phyloP scores from a whole-genome alignment of 2,888 invertebrate species.

The Andrena minutula region DNA sequence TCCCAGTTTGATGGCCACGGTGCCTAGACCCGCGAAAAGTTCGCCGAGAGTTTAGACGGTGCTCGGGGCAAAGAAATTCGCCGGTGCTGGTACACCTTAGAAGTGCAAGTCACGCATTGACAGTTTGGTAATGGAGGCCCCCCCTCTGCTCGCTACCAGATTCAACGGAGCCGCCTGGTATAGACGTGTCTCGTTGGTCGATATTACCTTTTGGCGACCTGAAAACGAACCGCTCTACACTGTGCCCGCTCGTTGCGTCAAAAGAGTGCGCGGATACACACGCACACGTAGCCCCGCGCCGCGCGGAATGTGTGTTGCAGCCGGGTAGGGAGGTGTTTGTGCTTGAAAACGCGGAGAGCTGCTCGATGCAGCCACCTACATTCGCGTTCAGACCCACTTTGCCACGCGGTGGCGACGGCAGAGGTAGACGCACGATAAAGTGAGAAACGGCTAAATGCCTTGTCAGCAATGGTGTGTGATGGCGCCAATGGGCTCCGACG shows the following conservation, averaged over 20 bases:
- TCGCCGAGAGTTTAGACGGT: slow-evolving; percentile 20
- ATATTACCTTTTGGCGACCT: slow-evolving; percentile 72
- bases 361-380: slow-evolving; percentile 60
- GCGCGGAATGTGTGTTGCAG: slow-evolving; percentile 1
- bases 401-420: slow-evolving; percentile 50
- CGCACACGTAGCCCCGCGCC: neutral
- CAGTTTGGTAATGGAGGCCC: slow-evolving; percentile 72
- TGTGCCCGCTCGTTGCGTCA: slow-evolving; percentile 39
- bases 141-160: slow-evolving; percentile 52
- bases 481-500: slow-evolving; percentile 56
- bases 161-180: slow-evolving; percentile 66
- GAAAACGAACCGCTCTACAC: slow-evolving; percentile 60
- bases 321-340: neutral
- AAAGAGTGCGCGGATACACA: slow-evolving; percentile 47
- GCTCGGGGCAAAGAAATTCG: slow-evolving; percentile 41
- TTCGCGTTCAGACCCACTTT: slow-evolving; percentile 72
- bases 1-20: neutral
- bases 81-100: slow-evolving; percentile 36
- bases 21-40: slow-evolving; percentile 7
- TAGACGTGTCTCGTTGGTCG: slow-evolving; percentile 69
- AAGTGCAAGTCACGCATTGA: slow-evolving; percentile 67
- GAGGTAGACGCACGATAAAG: slow-evolving; percentile 72
- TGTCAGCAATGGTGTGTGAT: slow-evolving; percentile 70
- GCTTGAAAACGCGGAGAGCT: slow-evolving; percentile 53
- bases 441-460: slow-evolving; percentile 77